A percentile compares a stretch with the other conserved stretches of the same genome.
phyloP scores from a whole-genome alignment of 2,888 invertebrate genomes.

The Thera britannica region DNA sequence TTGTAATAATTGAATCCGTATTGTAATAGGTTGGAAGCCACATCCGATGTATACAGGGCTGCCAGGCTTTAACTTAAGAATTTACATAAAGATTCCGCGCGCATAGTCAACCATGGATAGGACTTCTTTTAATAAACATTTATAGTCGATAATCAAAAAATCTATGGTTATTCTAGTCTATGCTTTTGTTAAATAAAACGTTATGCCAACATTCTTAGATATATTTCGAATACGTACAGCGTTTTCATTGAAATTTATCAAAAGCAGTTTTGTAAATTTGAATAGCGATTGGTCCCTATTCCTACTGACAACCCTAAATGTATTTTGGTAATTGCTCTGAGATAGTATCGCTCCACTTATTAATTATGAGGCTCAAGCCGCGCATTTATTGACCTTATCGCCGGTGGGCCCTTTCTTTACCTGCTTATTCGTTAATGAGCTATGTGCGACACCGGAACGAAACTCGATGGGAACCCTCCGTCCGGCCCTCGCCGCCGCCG shows the following conservation, averaged over 20 bases:
- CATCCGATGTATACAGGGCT: constrained; percentile 26
- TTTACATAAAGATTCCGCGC: not conserved
- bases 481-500: constrained; percentile 36
- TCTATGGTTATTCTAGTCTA: no score
- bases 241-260: no score
- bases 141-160: not conserved
- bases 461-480: constrained; percentile 57
- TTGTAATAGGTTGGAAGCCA: constrained; percentile 56
- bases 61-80: constrained; percentile 5
- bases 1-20: constrained; percentile 61
- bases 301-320: constrained; percentile 55
- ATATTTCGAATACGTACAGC: no score
- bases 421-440: constrained; percentile 71
- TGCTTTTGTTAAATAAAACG: no score
- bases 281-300: not conserved
- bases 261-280: no score
- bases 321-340: constrained; percentile 71
- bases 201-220: no score
- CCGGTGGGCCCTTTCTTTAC: constrained; percentile 72
- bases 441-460: constrained; percentile 67
- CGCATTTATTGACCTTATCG: constrained; percentile 82
- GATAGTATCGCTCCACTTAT: constrained; percentile 73
- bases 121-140: not conserved
- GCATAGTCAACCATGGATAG: not conserved
- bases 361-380: constrained; percentile 74